Evolutionary conservation across 37 sponge, comb jelly and placozoan genomes (phyloP).

Genomic region (Diacarnus erythraeanus): DNA sequence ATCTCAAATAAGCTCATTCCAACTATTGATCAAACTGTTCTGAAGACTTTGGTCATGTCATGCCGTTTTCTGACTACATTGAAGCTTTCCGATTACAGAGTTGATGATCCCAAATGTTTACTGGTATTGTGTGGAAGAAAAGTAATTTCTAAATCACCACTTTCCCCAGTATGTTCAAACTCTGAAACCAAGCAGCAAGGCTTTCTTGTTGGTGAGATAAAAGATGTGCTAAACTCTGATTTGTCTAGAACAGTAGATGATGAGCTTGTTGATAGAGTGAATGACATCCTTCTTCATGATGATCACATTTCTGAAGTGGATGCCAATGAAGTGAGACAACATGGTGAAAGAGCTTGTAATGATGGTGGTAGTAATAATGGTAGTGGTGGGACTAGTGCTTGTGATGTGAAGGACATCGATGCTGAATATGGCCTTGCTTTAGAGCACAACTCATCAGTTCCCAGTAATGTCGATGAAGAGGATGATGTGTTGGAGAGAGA

Average conservation of each 20-base stretch:
- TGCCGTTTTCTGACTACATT: conserved; percentile 8
- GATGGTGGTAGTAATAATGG: neutral
- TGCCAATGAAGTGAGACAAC: neutral
- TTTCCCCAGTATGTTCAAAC: neutral
- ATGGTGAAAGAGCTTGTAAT: neutral
- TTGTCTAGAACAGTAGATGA: neutral
- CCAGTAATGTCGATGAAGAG: neutral
- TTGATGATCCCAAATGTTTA: conserved; percentile 9
- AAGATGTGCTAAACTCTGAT: neutral
- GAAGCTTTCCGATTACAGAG: conserved; percentile 21
- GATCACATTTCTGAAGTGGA: neutral
- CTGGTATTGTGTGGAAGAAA: conserved; percentile 19
- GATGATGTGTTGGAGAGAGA: neutral
- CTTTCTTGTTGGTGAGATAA: neutral
- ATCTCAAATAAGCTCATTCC: conserved; percentile 32
- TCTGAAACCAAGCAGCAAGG: neutral
- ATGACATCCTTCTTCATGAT: neutral
- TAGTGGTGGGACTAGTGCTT: neutral
- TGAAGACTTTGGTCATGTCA: neutral
- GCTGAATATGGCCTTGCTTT: neutral
- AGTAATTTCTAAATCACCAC: neutral
- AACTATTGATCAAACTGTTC: conserved; percentile 6
- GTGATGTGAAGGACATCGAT: neutral
- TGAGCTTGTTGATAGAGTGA: neutral
- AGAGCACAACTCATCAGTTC: neutral